A percentile compares a stretch with the other conserved stretches of the same genome.
These are phyloP conservation scores for Seriola dumerili DNA, from an alignment of 2,113 vertebrate species.

Conservation along the genomic window DNA sequence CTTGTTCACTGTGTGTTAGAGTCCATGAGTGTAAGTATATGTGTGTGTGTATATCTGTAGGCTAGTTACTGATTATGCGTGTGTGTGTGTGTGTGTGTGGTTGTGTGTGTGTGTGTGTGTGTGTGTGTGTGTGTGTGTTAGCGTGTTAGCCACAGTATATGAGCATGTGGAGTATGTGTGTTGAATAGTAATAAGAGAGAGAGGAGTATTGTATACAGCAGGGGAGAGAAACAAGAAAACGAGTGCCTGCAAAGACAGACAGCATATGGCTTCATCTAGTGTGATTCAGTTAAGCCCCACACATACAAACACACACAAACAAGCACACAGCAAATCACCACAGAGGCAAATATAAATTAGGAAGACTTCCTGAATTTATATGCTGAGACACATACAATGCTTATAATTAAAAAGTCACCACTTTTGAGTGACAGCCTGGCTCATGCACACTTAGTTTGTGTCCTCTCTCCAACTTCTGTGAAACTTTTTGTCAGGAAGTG, in stretches of 20 bases:
- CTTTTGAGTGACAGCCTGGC: conserved; percentile 58
- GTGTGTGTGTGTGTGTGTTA: conserved; percentile 59
- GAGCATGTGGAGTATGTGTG: conserved; percentile 47
- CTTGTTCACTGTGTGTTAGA: conserved; percentile 68
- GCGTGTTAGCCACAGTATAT: conserved; percentile 61
- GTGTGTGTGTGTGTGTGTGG: conserved; percentile 55
- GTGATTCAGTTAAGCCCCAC: conserved; percentile 60
- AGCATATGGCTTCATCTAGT: conserved; percentile 80
- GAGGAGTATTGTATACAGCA: conserved; percentile 52
- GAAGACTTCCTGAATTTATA: conserved; percentile 57
- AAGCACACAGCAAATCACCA: conserved; percentile 48
- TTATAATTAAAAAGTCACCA: conserved; percentile 68
- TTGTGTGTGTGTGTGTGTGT: conserved; percentile 56
- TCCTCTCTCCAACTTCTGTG: conserved; percentile 52
- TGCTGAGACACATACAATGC: conserved; percentile 52
- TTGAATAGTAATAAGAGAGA: conserved; percentile 65
- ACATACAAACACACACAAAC: conserved; percentile 22
- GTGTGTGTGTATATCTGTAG: conserved; percentile 43
- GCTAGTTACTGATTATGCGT: conserved; percentile 37
- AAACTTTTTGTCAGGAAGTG: conserved; percentile 75
- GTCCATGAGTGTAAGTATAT: conserved; percentile 25
- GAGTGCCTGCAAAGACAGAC: conserved; percentile 63
- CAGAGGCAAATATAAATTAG: conserved; percentile 61
- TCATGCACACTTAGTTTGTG: conserved; percentile 28
- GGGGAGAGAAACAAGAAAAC: conserved; percentile 72